Evolutionary conservation across 2,797 vertebrate species (phyloP).

Genomic region (Channa striata): DNA sequence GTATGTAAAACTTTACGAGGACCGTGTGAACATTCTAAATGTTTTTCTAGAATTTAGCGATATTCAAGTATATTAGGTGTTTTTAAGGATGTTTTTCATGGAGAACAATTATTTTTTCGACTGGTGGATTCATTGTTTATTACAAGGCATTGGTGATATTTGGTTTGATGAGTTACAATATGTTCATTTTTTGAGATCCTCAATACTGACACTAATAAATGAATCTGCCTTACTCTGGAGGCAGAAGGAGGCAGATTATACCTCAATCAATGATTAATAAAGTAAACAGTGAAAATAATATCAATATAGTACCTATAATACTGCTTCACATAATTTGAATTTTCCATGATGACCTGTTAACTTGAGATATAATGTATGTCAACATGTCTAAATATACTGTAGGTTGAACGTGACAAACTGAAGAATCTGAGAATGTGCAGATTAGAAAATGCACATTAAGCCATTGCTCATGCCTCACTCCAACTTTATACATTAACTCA

Average conservation of each 20-base stretch:
- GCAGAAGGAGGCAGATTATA: not conserved
- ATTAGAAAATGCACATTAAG: too few species aligned
- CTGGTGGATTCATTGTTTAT: too few species aligned
- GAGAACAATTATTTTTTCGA: too few species aligned
- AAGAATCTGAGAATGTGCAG: too few species aligned
- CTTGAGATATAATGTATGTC: not conserved
- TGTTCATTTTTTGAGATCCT: constrained; percentile 22
- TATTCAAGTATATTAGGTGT: too few species aligned
- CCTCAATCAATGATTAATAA: not conserved
- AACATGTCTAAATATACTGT: too few species aligned
- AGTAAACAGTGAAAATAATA: not conserved
- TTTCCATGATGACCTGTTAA: not conserved
- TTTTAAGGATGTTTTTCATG: too few species aligned
- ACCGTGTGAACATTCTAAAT: not conserved
- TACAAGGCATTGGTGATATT: not conserved
- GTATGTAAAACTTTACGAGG: not conserved
- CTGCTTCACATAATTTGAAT: not conserved
- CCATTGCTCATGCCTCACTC: too few species aligned
- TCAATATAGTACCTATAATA: not conserved
- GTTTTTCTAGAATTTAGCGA: not conserved
- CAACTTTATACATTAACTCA: too few species aligned
- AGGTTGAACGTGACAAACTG: too few species aligned
- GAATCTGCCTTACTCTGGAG: not conserved
- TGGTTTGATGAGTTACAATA: constrained; percentile 30
- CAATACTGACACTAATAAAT: constrained; percentile 30